phyloP scores from a whole-genome alignment of 2,113 vertebrate genomes.

The Meriones unguiculatus region DNA sequence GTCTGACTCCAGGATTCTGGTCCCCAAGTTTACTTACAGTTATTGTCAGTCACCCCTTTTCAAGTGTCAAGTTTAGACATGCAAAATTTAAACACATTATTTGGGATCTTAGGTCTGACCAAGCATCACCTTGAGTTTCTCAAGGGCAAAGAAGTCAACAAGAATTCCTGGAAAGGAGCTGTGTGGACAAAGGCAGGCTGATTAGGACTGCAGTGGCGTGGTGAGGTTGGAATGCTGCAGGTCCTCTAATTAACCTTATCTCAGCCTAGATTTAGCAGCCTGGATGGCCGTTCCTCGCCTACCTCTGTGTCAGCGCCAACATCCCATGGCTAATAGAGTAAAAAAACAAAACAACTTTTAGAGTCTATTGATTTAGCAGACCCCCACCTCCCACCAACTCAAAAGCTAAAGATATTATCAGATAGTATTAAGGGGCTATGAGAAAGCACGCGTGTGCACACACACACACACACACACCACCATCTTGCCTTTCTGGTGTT shows the following conservation, averaged over 20 bases:
- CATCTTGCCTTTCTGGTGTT: neutral
- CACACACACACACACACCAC: too few species aligned
- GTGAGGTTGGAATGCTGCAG: neutral
- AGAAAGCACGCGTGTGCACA: neutral
- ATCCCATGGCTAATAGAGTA: neutral
- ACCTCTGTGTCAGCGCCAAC: neutral
- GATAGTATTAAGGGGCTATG: neutral
- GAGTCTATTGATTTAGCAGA: neutral
- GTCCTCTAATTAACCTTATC: neutral
- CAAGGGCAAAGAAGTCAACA: neutral
- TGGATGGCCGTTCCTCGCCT: neutral
- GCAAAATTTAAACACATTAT: neutral
- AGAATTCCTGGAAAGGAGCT: neutral
- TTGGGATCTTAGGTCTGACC: neutral
- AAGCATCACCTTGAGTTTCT: neutral
- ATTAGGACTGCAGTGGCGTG: neutral
- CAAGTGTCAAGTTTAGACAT: neutral
- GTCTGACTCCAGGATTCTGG: neutral
- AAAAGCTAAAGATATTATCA: neutral
- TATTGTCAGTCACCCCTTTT: neutral
- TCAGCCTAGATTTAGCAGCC: neutral
- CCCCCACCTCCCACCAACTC: neutral
- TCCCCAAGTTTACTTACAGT: neutral
- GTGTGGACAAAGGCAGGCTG: neutral
- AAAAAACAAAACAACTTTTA: neutral